Evolutionary conservation across 2,113 vertebrate genomes (phyloP), one percentile per base, ranked within the genome.

Genomic region (Mola mola): DNA sequence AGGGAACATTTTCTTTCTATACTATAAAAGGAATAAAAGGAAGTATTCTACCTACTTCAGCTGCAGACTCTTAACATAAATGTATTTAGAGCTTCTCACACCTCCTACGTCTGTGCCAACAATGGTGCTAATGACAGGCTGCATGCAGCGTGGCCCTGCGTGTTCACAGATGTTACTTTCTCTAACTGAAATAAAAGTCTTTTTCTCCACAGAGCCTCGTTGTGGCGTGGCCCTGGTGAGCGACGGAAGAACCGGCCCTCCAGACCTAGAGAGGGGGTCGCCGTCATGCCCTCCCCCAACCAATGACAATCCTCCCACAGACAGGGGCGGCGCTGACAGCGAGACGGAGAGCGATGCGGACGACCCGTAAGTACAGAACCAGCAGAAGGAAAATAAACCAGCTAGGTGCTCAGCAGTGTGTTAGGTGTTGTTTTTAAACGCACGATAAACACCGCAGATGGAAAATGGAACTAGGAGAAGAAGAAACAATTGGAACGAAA

Each of bases 341-440:
- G 95, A 97, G 88, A 96, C 95, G 0, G 95, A 97, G 86, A 97
- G 95, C 8, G 95, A 97, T 36, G 93, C 90, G 0, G 95, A 97
- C 8, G 95, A 97, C 65, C 93, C 94, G 95, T 96, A 68, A 93
- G 85, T 90, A 52, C 2, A 6, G 17, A 37, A 57, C 22, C 12
- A 25, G n/a, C n/a, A 66, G 19, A 47, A 28, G 19, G 28, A 4
- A 5, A n/a, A n/a, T n/a, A n/a, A n/a, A n/a, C n/a, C n/a, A n/a
- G n/a, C n/a, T n/a, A n/a, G n/a, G n/a, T n/a, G n/a, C n/a, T n/a
- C n/a, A n/a, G n/a, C n/a, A n/a, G n/a, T n/a, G n/a, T n/a, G n/a
- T n/a, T n/a, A n/a, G n/a, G n/a, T n/a, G n/a, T n/a, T n/a, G n/a
- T n/a, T n/a, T n/a, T n/a, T n/a, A n/a, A n/a, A n/a, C n/a, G n/a